These are phyloP conservation scores for Atta texana DNA, from an alignment of 1,140 invertebrate species.

Conservation along the genomic window DNA sequence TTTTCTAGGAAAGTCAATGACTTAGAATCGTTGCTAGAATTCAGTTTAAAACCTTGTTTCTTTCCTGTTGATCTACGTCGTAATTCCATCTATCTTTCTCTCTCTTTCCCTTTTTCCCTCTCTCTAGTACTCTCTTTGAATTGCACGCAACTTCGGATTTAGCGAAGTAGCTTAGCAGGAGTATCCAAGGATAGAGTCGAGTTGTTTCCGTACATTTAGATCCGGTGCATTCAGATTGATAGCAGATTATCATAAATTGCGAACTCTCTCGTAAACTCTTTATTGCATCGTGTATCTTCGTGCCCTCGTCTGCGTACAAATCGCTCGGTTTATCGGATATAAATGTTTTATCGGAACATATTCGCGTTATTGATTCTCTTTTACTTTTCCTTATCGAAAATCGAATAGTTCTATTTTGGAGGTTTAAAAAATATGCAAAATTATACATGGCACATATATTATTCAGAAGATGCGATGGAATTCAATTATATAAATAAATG, in stretches of 20 bases:
- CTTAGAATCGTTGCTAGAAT: neutral
- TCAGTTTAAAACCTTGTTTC: conserved; percentile 38
- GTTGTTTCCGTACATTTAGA: conserved; percentile 39
- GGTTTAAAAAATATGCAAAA: neutral
- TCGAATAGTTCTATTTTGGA: conserved; percentile 10
- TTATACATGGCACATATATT: neutral
- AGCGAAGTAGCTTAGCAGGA: conserved; percentile 42
- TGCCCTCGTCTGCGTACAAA: neutral
- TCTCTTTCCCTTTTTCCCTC: neutral
- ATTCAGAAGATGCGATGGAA: neutral
- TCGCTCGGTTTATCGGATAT: conserved; percentile 18
- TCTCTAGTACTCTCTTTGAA: neutral
- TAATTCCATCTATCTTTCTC: conserved; percentile 12
- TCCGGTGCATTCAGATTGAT: conserved; percentile 32
- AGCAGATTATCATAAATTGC: conserved; percentile 54
- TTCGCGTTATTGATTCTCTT: neutral
- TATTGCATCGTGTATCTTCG: conserved; percentile 4
- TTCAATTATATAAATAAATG: conserved; percentile 17
- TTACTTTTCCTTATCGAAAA: neutral
- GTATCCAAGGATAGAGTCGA: conserved; percentile 3
- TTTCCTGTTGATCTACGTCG: neutral
- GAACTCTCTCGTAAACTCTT: conserved; percentile 39
- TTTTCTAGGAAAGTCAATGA: conserved; percentile 2
- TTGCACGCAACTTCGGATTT: conserved; percentile 51
- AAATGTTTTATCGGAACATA: neutral